Evolutionary conservation across 2,113 vertebrate genomes (phyloP).

Genomic region (Tupaia chinensis): DNA sequence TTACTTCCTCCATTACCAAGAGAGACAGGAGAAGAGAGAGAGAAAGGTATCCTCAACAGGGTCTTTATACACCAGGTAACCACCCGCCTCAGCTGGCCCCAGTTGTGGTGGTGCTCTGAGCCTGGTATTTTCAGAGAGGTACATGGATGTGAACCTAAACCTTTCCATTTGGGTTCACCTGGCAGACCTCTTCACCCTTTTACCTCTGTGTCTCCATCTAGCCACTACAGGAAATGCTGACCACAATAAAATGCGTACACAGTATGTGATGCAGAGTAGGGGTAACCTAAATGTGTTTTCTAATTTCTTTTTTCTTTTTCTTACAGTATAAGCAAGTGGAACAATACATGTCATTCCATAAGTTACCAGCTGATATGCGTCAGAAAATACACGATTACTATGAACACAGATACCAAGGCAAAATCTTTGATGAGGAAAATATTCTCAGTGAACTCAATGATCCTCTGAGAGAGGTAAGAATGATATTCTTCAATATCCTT

Average conservation of each 20-base stretch:
- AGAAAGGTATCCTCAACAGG: too few relatives aligned
- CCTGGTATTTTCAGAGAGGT: too few relatives aligned
- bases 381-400: constrained; percentile 99
- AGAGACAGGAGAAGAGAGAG: too few relatives aligned
- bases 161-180: too few relatives aligned
- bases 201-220: too few relatives aligned
- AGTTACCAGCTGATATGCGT: constrained; percentile 98
- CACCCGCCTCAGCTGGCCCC: too few relatives aligned
- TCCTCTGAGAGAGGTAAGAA: constrained; percentile 97
- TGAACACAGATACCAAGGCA: constrained; percentile 99
- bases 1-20: too few relatives aligned
- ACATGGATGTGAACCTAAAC: too few relatives aligned
- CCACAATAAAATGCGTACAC: not conserved
- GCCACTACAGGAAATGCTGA: not conserved
- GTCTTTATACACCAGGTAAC: too few relatives aligned
- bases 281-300: not conserved
- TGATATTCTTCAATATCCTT: not conserved
- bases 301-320: constrained; percentile 64
- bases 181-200: too few relatives aligned
- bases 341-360: constrained; percentile 99
- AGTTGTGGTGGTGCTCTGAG: too few relatives aligned
- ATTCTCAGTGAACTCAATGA: constrained; percentile 99
- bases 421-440: constrained; percentile 99
- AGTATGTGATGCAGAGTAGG: not conserved
- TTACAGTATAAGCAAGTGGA: constrained; percentile 99